Evolutionary conservation across 2,113 vertebrate species (phyloP).

Genomic region (Notechis scutatus): DNA sequence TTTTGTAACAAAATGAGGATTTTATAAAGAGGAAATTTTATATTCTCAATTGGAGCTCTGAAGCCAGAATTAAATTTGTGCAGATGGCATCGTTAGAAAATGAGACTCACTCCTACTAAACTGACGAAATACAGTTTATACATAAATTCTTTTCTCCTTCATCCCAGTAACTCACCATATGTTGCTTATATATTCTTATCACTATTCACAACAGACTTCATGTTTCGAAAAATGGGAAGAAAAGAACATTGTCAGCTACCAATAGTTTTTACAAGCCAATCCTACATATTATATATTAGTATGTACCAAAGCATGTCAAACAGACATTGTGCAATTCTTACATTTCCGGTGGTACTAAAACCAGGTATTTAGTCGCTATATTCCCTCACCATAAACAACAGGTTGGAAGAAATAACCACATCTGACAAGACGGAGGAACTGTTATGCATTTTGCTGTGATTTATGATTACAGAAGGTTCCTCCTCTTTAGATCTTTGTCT

Average conservation of each 20-base stretch:
- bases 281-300: conserved; percentile 55
- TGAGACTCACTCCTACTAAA: conserved; percentile 63
- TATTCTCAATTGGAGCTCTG: conserved; percentile 31
- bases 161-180: conserved; percentile 66
- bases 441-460: conserved; percentile 18
- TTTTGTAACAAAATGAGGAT: background rate
- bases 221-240: conserved; percentile 56
- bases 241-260: conserved; percentile 15
- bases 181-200: conserved; percentile 58
- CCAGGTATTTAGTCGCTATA: conserved; percentile 18
- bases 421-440: conserved; percentile 32
- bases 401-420: background rate
- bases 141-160: conserved; percentile 56
- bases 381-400: conserved; percentile 47
- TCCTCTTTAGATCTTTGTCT: background rate
- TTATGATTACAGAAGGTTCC: background rate
- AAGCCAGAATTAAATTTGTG: conserved; percentile 52
- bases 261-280: conserved; percentile 17
- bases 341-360: conserved; percentile 44
- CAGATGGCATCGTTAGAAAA: conserved; percentile 62
- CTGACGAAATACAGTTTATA: conserved; percentile 62
- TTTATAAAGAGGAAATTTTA: conserved; percentile 2
- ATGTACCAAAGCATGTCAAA: conserved; percentile 54
- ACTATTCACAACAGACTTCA: conserved; percentile 60
- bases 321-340: conserved; percentile 43